Evolutionary conservation across 2,797 vertebrate species (phyloP), one percentile per base, ranked within the genome.

Genomic region (Thripadectes ignobilis): DNA sequence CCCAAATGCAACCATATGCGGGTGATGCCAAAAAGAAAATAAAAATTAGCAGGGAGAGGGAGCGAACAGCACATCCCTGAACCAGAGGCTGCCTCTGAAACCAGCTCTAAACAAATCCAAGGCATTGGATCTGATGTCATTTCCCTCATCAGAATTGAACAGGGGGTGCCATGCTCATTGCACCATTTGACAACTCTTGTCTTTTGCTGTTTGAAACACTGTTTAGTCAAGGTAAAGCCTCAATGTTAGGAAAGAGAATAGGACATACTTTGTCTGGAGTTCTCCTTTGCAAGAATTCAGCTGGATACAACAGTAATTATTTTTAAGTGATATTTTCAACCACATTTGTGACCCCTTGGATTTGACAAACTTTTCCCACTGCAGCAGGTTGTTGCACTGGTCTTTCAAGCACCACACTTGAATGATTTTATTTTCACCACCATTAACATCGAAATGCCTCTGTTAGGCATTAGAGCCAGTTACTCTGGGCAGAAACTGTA

Each of bases 351-450:
- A 49, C 48, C 59, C 51, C 45, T 51, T 49, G 80, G 58, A 62
- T 84, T 58, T 59, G 43, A 58, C 49, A 45, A 48, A 14, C 24
- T 24, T 82, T 73, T 75, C 59, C 45, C 27, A 55, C 13, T 32
- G 32, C 80, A 72, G 59, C 79, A 88, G 83, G 59, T 91, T 90
- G 52, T 62, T 96, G 85, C 45, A 41, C 38, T 57, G 57, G 45
- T 66, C 82, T 93, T 94, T 92, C 76, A 82, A 88, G 63, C 71
- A 69, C 69, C 58, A 48, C 9, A 36, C 18, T 78, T 48, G 30
- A 72, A 77, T 41, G 39, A 17, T 66, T 78, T 93, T 94, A 49
- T 78, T 95, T 94, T 90, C 88, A 66, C 57, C 58, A 91, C 84
- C 57, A 46, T 29, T 75, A 36, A 73, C 45, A 41, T 46, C 38